Evolutionary conservation across 2,888 invertebrate genomes (phyloP).

Genomic region (Lucinisca nassula): DNA sequence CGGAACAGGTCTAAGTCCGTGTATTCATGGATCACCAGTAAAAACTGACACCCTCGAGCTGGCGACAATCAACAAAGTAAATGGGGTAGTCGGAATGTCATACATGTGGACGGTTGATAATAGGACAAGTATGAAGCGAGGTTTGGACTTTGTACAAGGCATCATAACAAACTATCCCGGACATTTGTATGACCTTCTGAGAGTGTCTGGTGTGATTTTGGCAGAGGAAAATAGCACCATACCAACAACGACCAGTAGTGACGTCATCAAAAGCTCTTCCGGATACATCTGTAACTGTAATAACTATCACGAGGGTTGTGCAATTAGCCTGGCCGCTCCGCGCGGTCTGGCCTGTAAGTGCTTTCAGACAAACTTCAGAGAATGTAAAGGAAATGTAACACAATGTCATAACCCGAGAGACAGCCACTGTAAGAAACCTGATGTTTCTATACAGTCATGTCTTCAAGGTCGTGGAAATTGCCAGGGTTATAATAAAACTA

Average conservation of each 20-base stretch:
- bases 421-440: not conserved
- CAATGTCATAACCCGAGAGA: not conserved
- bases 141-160: conserved; percentile 22
- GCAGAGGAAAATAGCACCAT: conserved; percentile 16
- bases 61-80: conserved; percentile 12
- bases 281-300: conserved; percentile 8
- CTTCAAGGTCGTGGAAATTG: not conserved
- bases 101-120: conserved; percentile 37
- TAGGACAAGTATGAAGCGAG: not conserved
- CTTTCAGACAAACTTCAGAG: not conserved
- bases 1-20: conserved; percentile 19
- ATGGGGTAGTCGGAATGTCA: conserved; percentile 10
- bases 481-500: not conserved
- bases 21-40: not conserved
- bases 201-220: not conserved
- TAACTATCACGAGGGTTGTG: conserved; percentile 20
- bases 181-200: not conserved
- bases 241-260: not conserved
- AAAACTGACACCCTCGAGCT: not conserved
- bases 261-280: not conserved
- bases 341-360: conserved; percentile 16
- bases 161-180: conserved; percentile 33
- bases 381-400: not conserved
- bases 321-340: conserved; percentile 6
- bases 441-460: not conserved